Evolutionary conservation across 2,888 invertebrate genomes (phyloP).

Genomic region (Nyleta sp.): DNA sequence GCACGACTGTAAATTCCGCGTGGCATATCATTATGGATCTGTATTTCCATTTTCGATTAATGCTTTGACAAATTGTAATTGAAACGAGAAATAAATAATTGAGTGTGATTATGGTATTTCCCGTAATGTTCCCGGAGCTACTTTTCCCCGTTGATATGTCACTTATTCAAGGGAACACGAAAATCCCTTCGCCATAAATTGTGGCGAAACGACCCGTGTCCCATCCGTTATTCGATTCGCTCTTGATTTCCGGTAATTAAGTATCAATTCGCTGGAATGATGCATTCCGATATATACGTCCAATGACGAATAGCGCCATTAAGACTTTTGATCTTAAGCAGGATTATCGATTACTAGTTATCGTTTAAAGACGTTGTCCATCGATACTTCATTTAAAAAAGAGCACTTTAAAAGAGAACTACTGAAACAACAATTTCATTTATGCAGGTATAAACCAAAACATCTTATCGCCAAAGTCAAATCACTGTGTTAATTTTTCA

Average conservation of each 20-base stretch:
- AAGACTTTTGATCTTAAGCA: constrained; percentile 36
- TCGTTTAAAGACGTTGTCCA: background rate
- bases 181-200: constrained; percentile 79
- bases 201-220: constrained; percentile 75
- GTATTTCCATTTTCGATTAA: constrained; percentile 40
- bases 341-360: constrained; percentile 17
- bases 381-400: no score
- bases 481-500: no score
- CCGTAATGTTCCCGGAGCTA: constrained; percentile 48
- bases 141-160: constrained; percentile 60
- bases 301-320: constrained; percentile 38
- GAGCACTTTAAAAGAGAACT: no score
- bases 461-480: no score
- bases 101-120: constrained; percentile 58
- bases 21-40: constrained; percentile 23
- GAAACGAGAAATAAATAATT: constrained; percentile 62
- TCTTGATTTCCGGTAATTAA: constrained; percentile 79
- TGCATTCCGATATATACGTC: constrained; percentile 64
- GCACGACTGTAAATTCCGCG: background rate
- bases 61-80: constrained; percentile 53
- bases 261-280: constrained; percentile 79
- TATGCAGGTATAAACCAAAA: no score
- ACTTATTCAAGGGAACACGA: constrained; percentile 76
- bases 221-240: constrained; percentile 77
- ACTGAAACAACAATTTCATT: no score